Conservation (phyloP, 2,797 vertebrate species). For the Threskiornis aethiopicus region DNA sequence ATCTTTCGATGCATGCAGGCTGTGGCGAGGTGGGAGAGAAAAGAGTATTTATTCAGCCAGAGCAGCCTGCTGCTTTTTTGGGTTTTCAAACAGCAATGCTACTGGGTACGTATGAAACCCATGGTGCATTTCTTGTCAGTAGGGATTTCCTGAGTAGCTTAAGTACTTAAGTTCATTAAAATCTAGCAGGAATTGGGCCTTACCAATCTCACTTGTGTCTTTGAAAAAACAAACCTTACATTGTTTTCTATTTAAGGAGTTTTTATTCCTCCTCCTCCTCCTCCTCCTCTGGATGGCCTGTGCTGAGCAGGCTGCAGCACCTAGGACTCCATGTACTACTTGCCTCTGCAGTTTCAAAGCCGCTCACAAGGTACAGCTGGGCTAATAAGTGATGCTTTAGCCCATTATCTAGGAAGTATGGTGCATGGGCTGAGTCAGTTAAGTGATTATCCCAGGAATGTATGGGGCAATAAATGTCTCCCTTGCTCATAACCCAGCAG, state of each 20-base stretch:
- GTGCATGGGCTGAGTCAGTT: constrained; percentile 19
- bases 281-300: not conserved
- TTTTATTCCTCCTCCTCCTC: not conserved
- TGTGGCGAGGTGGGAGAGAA: not conserved
- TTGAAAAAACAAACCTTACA: not conserved
- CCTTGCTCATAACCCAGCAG: constrained; percentile 46
- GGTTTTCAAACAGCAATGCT: not conserved
- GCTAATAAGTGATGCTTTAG: constrained; percentile 12
- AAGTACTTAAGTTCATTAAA: not conserved
- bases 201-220: not conserved
- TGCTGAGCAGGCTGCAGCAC: not conserved
- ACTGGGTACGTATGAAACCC: not conserved
- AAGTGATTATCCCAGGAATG: constrained; percentile 39
- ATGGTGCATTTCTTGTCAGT: not conserved
- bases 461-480: constrained; percentile 58
- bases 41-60: not conserved
- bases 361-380: not conserved
- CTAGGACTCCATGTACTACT: not conserved
- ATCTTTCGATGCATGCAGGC: not conserved
- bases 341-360: not conserved
- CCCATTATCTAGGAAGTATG: not conserved
- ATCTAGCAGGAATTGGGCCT: not conserved
- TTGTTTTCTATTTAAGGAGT: not conserved
- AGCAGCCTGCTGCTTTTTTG: not conserved
- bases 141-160: not conserved